Conservation (phyloP, 2,113 vertebrate genomes). For the Taxidea taxus region DNA sequence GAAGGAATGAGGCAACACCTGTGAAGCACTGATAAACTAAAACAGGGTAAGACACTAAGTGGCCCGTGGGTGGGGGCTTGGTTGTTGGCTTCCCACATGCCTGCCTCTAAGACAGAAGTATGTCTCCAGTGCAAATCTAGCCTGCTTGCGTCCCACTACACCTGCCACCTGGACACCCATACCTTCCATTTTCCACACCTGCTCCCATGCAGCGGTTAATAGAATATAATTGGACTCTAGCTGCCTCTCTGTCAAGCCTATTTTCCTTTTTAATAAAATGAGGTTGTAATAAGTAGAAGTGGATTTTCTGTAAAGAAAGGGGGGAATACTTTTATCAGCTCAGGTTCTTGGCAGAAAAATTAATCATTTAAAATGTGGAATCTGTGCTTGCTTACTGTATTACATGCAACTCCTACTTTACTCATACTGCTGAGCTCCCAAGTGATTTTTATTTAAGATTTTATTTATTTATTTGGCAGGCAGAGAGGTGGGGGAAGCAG, state of each 20-base stretch:
- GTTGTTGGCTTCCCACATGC: not conserved
- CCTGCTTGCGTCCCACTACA: not conserved
- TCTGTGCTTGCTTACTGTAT: not conserved
- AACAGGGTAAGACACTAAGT: not conserved
- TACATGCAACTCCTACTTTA: not conserved
- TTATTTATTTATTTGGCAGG: too few species aligned
- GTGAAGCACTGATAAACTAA: too few species aligned
- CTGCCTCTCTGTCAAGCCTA: not conserved
- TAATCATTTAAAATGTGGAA: not conserved
- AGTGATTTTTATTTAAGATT: not conserved
- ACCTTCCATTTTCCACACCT: not conserved
- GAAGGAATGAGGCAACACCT: not conserved
- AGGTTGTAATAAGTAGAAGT: not conserved
- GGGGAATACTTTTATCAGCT: not conserved
- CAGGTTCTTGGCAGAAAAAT: not conserved
- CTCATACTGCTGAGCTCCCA: not conserved
- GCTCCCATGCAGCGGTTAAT: not conserved
- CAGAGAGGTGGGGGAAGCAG: too few species aligned
- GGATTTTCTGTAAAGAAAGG: not conserved
- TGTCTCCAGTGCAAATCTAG: not conserved
- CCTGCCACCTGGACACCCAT: not conserved
- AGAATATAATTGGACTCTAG: not conserved
- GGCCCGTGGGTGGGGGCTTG: not conserved
- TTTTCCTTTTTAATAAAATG: conserved; percentile 21
- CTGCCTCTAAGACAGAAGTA: not conserved